A percentile compares a stretch with the other conserved stretches of the same genome.
phyloP scores from a whole-genome alignment of 2,113 vertebrate genomes.

The Crocuta crocuta region DNA sequence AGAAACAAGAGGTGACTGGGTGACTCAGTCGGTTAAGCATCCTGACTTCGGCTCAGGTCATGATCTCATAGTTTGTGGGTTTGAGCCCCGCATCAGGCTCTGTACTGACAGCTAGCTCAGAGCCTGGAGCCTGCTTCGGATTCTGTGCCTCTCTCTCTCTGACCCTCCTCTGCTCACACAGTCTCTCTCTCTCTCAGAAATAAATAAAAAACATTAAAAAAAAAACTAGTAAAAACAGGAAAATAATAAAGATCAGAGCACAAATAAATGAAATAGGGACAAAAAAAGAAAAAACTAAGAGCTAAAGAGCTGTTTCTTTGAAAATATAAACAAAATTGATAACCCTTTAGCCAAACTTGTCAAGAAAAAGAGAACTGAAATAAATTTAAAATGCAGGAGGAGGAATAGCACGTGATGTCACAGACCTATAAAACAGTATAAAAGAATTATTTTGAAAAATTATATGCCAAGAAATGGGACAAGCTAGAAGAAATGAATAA shows the following conservation, averaged over 20 bases:
- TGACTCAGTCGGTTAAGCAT: too few species aligned
- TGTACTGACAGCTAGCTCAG: too few species aligned
- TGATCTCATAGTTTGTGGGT: too few species aligned
- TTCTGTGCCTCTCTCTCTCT: too few species aligned
- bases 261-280: background rate
- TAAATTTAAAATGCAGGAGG: background rate
- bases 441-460: background rate
- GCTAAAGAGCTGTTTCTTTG: background rate
- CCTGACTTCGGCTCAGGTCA: too few species aligned
- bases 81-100: too few species aligned
- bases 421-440: background rate
- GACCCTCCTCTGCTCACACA: too few species aligned
- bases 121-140: too few species aligned
- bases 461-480: background rate
- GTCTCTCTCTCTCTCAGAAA: too few species aligned
- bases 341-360: background rate
- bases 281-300: background rate
- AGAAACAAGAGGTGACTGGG: background rate
- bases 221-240: background rate
- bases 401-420: background rate
- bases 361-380: background rate
- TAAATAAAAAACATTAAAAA: too few species aligned
- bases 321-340: background rate
- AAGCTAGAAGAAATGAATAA: background rate
- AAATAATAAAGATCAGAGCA: background rate